Evolutionary conservation across 2,797 vertebrate species (phyloP).

Genomic region (Distichodus sexfasciatus): DNA sequence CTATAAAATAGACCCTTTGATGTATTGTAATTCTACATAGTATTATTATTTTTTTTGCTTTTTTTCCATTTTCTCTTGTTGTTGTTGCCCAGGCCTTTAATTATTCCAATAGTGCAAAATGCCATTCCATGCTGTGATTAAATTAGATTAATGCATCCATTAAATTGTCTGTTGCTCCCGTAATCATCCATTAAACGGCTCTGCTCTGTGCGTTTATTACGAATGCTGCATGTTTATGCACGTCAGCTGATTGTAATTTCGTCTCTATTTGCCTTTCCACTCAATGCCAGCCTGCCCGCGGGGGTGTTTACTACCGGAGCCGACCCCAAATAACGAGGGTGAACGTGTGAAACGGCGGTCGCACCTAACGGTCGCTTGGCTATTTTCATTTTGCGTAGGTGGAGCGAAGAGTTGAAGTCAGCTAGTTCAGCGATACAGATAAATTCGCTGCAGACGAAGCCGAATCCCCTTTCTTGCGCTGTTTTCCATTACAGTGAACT

Average conservation of each 20-base stretch:
- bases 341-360: too few relatives aligned
- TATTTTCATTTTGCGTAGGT: too few relatives aligned
- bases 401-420: too few relatives aligned
- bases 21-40: slow-evolving; percentile 54
- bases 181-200: slow-evolving; percentile 69
- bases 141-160: slow-evolving; percentile 69
- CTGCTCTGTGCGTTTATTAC: slow-evolving; percentile 53
- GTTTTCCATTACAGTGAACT: too few relatives aligned
- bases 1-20: slow-evolving; percentile 47
- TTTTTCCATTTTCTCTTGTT: too few relatives aligned
- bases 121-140: slow-evolving; percentile 65
- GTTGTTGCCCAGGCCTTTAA: slow-evolving; percentile 64
- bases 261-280: slow-evolving; percentile 61
- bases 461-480: too few relatives aligned
- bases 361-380: too few relatives aligned
- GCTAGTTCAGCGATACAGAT: too few relatives aligned
- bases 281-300: slow-evolving; percentile 44
- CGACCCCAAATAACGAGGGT: too few relatives aligned
- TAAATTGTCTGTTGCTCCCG: slow-evolving; percentile 71
- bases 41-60: slow-evolving; percentile 56
- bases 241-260: slow-evolving; percentile 37
- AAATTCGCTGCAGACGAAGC: too few relatives aligned
- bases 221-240: slow-evolving; percentile 60
- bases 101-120: slow-evolving; percentile 66
- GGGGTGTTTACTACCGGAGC: too few relatives aligned